Evolutionary conservation across 1,140 invertebrate species (phyloP).

Genomic region (Caenorhabditis remanei): DNA sequence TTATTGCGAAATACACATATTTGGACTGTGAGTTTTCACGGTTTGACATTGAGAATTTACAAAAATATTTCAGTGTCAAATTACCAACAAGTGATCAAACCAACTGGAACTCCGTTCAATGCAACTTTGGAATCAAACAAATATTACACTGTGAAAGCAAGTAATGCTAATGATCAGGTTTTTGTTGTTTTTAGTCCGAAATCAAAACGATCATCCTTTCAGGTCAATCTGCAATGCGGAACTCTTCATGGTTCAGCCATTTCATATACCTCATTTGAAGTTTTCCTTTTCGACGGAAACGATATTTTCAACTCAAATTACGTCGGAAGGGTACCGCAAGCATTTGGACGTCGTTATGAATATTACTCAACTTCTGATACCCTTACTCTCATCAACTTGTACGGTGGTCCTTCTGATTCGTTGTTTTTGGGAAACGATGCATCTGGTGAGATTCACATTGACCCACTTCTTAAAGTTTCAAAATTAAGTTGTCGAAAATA

Average conservation of each 20-base stretch:
- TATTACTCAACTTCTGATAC: not conserved
- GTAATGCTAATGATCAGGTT: not conserved
- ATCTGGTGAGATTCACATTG: not conserved
- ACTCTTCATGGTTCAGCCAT: not conserved
- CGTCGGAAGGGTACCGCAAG: not conserved
- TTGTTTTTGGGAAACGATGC: constrained; percentile 37
- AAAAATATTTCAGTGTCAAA: not conserved
- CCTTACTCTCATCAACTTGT: not conserved
- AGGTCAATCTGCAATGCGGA: not conserved
- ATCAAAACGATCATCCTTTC: not conserved
- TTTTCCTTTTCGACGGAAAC: constrained; percentile 5
- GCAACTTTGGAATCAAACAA: not conserved
- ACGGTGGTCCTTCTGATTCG: not conserved
- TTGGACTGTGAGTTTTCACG: constrained; percentile 3
- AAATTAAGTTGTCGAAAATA: not conserved
- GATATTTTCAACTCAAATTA: not conserved
- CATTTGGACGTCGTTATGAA: not conserved
- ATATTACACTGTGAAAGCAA: constrained; percentile 9
- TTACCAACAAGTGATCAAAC: constrained; percentile 2
- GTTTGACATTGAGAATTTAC: not conserved
- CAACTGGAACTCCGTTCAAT: not conserved
- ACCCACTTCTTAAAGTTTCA: too few relatives aligned
- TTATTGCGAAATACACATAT: constrained; percentile 1
- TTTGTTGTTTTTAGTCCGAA: not conserved
- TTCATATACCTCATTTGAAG: not conserved